Base-by-base conservation (phyloP, 2,797 vertebrate species). In the Novumbra hubbsi region DNA sequence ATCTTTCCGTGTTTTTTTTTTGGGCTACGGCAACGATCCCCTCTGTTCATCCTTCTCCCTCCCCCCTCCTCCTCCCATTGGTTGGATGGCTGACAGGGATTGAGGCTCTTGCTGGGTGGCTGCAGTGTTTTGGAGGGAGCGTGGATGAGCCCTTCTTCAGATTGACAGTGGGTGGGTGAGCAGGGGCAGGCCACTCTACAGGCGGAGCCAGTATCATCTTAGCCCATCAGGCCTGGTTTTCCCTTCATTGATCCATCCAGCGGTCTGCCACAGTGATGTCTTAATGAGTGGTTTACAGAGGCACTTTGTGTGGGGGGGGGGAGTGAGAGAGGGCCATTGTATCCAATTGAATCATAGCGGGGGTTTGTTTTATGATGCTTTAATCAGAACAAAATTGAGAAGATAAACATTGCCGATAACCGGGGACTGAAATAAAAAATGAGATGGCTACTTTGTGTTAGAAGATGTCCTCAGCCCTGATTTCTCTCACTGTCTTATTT, bases 71-170 rank as follows among this genome's bases (percentile, higher is more conserved):
- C 41, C 63, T 28, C 63, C 30, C 63, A 65, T 30, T 65, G 63
- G 63, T 19, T 28, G 16, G 17, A 15, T 15, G 63, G 16, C 30
- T 65, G 63, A 30, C 63, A 65, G 16, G 63, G 63, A 19, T 32
- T 30, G 19, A 15, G 63, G 63, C 16, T 32, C 27, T 32, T 32
- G 15, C 63, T 65, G 63, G 16, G 63, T 32, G 63, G 28, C 63
- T 65, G 63, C 19, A 65, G 63, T 65, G 24, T 65, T 24, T 32
- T 65, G 30, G 12, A 65, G 63, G 16, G 63, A 65, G 28, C 19
- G 63, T 65, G 63, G 63, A 65, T 65, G 63, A 34, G 63, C 15
- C 17, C 32, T 30, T 65, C 63, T 65, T 65, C 28, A 32, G 28
- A 34, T 65, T 65, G 28, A 65, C 30, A 65, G 63, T 15, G 15